Conservation (phyloP, 92 coral and sea anemone species). For the Phenganax marumi region DNA sequence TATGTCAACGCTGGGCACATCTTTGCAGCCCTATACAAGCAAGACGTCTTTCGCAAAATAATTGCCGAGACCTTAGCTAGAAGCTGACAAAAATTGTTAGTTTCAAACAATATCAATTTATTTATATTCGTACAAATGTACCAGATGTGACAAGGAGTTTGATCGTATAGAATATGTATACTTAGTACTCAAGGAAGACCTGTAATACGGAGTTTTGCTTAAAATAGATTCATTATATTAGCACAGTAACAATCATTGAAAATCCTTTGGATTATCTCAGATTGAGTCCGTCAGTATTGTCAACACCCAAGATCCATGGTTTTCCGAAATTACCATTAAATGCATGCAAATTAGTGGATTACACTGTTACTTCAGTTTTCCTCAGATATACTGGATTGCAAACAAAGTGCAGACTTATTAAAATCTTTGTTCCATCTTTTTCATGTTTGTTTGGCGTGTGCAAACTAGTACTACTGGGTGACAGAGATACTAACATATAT, state of each 20-base stretch:
- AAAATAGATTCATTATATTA: no score
- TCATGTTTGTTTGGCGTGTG: no score
- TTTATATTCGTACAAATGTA: neutral
- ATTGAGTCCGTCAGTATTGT: neutral
- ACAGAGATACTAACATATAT: no score
- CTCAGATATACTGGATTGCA: no score
- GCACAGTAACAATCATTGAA: no score
- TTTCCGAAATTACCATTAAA: neutral
- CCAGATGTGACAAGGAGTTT: neutral
- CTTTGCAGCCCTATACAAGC: slow-evolving; percentile 64
- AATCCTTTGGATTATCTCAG: neutral
- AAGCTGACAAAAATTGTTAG: neutral
- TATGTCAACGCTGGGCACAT: slow-evolving; percentile 79
- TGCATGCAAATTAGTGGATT: no score
- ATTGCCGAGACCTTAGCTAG: slow-evolving; percentile 66
- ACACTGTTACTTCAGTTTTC: no score
- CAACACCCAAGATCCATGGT: neutral
- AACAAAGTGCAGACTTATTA: no score
- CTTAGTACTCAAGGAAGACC: neutral
- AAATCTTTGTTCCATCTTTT: no score
- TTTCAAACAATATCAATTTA: neutral
- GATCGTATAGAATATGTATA: neutral
- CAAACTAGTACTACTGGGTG: no score
- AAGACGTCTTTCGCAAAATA: slow-evolving; percentile 69
- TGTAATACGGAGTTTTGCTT: no score